Base-by-base conservation (phyloP, 2,888 invertebrate genomes). In the Drosophila infuscata region DNA sequence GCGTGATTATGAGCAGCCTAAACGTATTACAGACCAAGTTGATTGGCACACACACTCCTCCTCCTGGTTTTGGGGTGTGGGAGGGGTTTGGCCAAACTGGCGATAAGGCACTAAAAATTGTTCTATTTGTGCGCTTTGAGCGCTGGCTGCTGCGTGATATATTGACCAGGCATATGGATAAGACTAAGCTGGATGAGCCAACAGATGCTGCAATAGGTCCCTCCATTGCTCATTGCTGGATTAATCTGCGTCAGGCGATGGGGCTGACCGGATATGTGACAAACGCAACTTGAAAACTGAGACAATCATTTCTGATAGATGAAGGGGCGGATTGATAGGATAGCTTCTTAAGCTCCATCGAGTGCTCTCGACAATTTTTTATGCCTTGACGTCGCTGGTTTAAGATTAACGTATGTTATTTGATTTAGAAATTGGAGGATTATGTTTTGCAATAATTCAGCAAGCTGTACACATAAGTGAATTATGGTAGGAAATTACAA, bases 1-100 rank as follows among this genome's bases (percentile, higher is more conserved):
- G 84, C 85, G 87, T 85, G 85, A 85, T 85, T 85, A 87, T 85
- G 87, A 85, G 81, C 85, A 84, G 87, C 81, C 87, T 87, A 73
- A 85, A 76, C 79, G 85, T 80, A 87, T 85, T 85, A 85, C 66
- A 29, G 78, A 65, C 64, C 69, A 58, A 69, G 60, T 73, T 76
- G 86, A 85, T 83, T 85, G 83, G 67, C 65, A 70, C 53, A 58
- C 51, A 58, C 51, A 25, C 15, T 58, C 36, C n/a, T 35, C 65
- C 32, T 43, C 2, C 25, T 25, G 25, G 11, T 20, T 8, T 11
- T 41, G 2, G 2, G 1, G 7, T n/a, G n/a, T 3, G 36, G 33
- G 3, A 1, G 20, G n/a, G 20, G 4, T 33, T n/a, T 32, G 17
- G 33, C 29, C 46, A 46, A 46, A 25, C 7, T 46, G 53, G 9